phyloP scores from a whole-genome alignment of 2,888 invertebrate species.

The Eupithecia subfuscata region DNA sequence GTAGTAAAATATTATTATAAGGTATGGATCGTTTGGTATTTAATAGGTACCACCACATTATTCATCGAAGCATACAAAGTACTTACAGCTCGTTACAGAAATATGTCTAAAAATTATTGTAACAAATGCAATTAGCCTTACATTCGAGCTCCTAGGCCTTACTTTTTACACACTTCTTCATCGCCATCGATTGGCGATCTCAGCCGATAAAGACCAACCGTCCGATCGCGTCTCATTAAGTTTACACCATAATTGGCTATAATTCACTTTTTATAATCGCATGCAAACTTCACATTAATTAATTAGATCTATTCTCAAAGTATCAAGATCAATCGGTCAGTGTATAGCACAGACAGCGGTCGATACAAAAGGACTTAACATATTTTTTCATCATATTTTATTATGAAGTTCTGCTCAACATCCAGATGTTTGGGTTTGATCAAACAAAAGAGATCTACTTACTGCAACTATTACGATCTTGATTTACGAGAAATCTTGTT shows the following conservation, averaged over 20 bases:
- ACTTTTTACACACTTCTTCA: conserved; percentile 48
- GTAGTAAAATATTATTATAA: conserved; percentile 10
- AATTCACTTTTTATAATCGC: conserved; percentile 31
- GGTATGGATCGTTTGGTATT: conserved; percentile 28
- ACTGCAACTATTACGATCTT: conserved; percentile 73
- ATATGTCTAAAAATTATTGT: conserved; percentile 45
- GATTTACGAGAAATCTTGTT: conserved; percentile 77
- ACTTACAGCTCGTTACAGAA: background rate
- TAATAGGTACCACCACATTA: conserved; percentile 18
- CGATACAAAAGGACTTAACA: conserved; percentile 83
- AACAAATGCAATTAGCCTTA: conserved; percentile 65
- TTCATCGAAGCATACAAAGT: conserved; percentile 8
- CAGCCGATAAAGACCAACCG: conserved; percentile 58
- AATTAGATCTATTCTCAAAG: conserved; percentile 47
- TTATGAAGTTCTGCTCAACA: conserved; percentile 83
- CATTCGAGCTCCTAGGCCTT: conserved; percentile 47
- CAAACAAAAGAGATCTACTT: conserved; percentile 81
- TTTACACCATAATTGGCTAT: conserved; percentile 32
- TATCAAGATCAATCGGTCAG: conserved; percentile 64
- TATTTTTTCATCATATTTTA: conserved; percentile 83
- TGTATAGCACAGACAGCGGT: conserved; percentile 68
- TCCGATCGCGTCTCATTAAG: conserved; percentile 46
- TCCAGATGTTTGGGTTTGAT: conserved; percentile 82
- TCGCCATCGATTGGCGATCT: conserved; percentile 63
- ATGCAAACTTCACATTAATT: conserved; percentile 26